These are phyloP conservation scores for Scomber colias DNA, from an alignment of 2,113 vertebrate genomes.

Conservation along the genomic window DNA sequence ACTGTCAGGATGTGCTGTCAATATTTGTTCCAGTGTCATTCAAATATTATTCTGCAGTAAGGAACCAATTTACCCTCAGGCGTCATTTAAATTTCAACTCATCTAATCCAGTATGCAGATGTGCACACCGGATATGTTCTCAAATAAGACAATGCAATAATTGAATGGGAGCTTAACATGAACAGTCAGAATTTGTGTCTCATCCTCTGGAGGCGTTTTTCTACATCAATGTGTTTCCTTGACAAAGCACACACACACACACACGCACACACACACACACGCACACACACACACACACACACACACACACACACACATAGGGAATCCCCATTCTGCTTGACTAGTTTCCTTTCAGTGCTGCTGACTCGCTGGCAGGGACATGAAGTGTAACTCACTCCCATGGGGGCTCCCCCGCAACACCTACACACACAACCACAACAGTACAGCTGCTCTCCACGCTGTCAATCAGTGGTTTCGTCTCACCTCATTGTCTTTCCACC, in stretches of 20 bases:
- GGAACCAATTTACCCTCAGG: not conserved
- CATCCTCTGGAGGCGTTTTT: not conserved
- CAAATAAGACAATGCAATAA: too few relatives aligned
- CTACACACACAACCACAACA: conserved; percentile 13
- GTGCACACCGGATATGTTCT: too few relatives aligned
- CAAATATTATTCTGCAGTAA: not conserved
- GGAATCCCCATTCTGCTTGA: conserved; percentile 19
- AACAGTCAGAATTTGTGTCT: not conserved
- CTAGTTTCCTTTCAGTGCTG: conserved; percentile 25
- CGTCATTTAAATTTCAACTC: not conserved
- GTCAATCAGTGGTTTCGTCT: conserved; percentile 15
- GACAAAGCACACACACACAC: not conserved
- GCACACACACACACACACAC: not conserved
- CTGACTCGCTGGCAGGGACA: conserved; percentile 25
- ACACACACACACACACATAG: not conserved
- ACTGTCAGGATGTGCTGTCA: not conserved
- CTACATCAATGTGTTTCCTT: not conserved
- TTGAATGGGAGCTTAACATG: too few relatives aligned
- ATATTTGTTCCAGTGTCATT: not conserved
- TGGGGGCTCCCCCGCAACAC: conserved; percentile 31
- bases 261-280: not conserved
- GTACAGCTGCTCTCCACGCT: conserved; percentile 4
- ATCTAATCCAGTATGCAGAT: not conserved
- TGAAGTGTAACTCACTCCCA: not conserved
- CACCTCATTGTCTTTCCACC: conserved; percentile 8